phyloP scores from a whole-genome alignment of 2,797 vertebrate species.

The Oreortyx pictus region DNA sequence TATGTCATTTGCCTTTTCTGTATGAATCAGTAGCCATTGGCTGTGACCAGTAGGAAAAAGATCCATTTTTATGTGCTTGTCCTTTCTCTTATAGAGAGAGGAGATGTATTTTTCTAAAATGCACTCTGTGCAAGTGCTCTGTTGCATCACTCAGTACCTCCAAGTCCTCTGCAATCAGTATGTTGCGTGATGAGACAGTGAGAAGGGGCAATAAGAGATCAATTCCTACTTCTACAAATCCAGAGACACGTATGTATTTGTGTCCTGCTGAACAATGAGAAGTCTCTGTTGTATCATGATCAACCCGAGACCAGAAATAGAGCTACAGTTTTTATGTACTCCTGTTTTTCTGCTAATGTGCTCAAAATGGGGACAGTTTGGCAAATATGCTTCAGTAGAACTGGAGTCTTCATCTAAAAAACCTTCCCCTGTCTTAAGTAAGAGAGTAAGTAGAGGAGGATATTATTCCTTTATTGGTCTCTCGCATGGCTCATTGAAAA shows the following conservation, averaged over 20 bases:
- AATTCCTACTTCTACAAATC: neutral
- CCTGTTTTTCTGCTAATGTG: neutral
- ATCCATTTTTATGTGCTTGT: neutral
- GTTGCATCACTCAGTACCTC: neutral
- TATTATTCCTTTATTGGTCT: constrained; percentile 20
- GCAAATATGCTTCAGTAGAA: constrained; percentile 35
- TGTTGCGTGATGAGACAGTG: neutral
- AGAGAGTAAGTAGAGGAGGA: constrained; percentile 24
- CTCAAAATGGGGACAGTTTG: constrained; percentile 24
- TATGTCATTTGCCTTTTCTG: constrained; percentile 23
- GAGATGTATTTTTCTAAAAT: neutral
- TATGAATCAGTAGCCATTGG: constrained; percentile 35
- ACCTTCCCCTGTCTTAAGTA: neutral
- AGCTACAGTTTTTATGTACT: neutral
- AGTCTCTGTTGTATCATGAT: neutral
- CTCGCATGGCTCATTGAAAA: neutral
- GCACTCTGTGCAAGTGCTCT: neutral
- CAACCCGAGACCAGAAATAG: neutral
- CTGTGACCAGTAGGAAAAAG: constrained; percentile 24
- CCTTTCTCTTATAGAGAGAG: neutral
- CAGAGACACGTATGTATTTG: neutral
- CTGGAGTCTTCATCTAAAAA: constrained; percentile 14
- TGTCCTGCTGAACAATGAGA: neutral
- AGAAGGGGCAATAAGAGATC: neutral
- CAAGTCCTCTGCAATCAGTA: neutral